Conservation (phyloP, 2,113 vertebrate genomes). For the Daboia siamensis region DNA sequence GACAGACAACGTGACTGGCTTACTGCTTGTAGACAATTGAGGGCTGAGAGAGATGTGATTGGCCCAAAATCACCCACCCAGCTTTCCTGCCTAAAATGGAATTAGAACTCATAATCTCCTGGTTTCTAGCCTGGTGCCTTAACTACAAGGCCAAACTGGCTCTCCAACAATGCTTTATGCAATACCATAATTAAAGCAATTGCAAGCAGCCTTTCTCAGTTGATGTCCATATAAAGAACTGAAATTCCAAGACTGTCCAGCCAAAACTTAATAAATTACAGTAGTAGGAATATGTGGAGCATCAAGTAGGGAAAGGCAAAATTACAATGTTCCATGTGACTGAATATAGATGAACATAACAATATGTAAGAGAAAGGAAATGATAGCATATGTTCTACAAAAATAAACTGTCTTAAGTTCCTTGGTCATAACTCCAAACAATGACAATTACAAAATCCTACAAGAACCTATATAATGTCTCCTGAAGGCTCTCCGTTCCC, state of each 20-base stretch:
- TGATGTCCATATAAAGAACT: neutral
- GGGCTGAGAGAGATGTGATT: too few species aligned
- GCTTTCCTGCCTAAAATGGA: too few species aligned
- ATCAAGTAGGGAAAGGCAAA: neutral
- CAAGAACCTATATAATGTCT: neutral
- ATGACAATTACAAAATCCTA: neutral
- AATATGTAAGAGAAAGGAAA: neutral
- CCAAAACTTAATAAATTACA: neutral
- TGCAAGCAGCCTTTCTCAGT: neutral
- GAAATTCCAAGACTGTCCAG: neutral
- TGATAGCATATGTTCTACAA: neutral
- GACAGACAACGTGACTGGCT: too few species aligned
- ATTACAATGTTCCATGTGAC: accelerated
- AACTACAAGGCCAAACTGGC: neutral
- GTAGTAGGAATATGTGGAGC: neutral
- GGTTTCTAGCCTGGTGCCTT: neutral
- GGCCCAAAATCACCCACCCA: too few species aligned
- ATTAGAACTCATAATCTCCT: neutral
- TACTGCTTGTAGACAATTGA: too few species aligned
- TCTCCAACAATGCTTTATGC: neutral
- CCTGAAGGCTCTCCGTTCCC: neutral
- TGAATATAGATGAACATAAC: neutral
- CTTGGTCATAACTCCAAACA: neutral
- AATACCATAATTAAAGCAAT: neutral
- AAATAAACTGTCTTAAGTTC: neutral